Evolutionary conservation across 30 jellyfish, hydroid and myxozoan genomes (phyloP).

Genomic region (Hydractinia symbiolongicarpus): DNA sequence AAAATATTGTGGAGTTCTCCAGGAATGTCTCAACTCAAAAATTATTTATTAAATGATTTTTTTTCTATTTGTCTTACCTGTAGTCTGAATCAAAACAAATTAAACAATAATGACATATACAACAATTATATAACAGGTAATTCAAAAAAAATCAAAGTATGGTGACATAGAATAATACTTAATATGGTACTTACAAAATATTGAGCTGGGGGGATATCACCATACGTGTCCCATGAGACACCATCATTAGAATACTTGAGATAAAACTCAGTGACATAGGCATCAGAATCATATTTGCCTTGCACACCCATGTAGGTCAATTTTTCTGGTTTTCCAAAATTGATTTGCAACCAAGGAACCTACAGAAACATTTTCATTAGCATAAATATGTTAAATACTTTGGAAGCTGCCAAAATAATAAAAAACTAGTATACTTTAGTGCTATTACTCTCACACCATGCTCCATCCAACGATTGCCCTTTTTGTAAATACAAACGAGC

Average conservation of each 20-base stretch:
- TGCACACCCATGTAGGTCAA: slow-evolving; percentile 57
- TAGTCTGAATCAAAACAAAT: too few species aligned
- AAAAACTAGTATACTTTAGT: neutral
- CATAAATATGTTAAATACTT: neutral
- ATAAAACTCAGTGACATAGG: slow-evolving; percentile 52
- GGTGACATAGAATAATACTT: neutral
- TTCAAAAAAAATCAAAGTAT: too few species aligned
- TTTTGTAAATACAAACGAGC: slow-evolving; percentile 56
- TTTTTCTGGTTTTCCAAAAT: slow-evolving; percentile 58
- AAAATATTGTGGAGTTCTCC: too few species aligned
- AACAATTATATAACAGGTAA: too few species aligned
- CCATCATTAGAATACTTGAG: slow-evolving; percentile 74
- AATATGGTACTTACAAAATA: slow-evolving; percentile 2
- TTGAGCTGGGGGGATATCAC: slow-evolving; percentile 62
- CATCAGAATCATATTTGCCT: slow-evolving; percentile 53
- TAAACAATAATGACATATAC: too few species aligned
- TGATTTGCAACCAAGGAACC: slow-evolving; percentile 83
- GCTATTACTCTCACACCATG: slow-evolving; percentile 71
- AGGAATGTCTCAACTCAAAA: too few species aligned
- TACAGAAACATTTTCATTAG: neutral
- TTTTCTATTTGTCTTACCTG: too few species aligned
- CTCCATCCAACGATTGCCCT: slow-evolving; percentile 65
- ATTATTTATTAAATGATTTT: too few species aligned
- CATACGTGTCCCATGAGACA: slow-evolving; percentile 69
- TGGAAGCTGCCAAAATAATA: neutral